phyloP scores from a whole-genome alignment of 37 sponge, comb jelly and placozoan genomes.

The Bolinopsis microptera region DNA sequence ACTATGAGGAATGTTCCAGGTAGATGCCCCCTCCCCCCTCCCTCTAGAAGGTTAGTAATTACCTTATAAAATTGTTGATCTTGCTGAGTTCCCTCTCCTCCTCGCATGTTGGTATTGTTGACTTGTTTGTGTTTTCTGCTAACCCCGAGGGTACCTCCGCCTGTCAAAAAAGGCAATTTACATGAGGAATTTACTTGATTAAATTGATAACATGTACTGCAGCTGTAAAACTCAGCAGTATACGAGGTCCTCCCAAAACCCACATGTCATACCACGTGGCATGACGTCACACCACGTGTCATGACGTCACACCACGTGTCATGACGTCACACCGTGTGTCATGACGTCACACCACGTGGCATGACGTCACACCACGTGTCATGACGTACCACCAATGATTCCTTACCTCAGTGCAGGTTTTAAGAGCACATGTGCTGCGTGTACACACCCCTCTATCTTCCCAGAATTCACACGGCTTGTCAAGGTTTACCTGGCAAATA shows the following conservation, averaged over 20 bases:
- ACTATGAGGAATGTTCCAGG: no score
- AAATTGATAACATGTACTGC: not conserved
- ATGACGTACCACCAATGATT: not conserved
- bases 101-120: not conserved
- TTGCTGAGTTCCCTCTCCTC: constrained; percentile 40
- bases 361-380: no score
- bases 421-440: constrained; percentile 76
- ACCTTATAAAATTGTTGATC: not conserved
- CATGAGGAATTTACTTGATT: not conserved
- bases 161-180: no score
- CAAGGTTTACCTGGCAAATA: constrained; percentile 71
- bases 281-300: no score
- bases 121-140: constrained; percentile 20
- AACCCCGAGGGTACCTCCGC: constrained; percentile 71
- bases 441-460: constrained; percentile 81
- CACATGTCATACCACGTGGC: no score
- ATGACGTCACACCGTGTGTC: no score
- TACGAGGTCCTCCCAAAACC: no score
- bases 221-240: not conserved
- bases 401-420: constrained; percentile 74
- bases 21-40: no score
- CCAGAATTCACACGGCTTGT: constrained; percentile 87
- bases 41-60: no score
- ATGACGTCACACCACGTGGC: no score
- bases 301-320: no score